These are phyloP conservation scores for Parthenolecanium corni DNA, from an alignment of 2,888 invertebrate genomes.

Conservation along the genomic window DNA sequence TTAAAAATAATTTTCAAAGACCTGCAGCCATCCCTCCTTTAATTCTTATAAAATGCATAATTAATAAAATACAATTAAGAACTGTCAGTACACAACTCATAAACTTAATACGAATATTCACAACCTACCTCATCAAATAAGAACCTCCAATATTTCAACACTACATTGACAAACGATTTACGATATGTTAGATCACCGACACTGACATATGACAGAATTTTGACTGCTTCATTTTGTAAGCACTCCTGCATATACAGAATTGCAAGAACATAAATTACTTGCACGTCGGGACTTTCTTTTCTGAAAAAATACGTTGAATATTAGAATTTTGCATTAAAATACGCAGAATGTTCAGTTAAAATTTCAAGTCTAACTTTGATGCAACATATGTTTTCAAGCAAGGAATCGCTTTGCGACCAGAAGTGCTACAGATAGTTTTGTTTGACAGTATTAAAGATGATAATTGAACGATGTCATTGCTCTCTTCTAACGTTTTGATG, in stretches of 20 bases:
- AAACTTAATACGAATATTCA: no score
- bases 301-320: not conserved
- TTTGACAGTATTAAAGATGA: conserved; percentile 2
- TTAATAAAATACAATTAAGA: no score
- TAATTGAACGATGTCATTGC: conserved; percentile 4
- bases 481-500: conserved; percentile 10
- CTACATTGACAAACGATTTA: not conserved
- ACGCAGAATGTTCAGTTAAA: not conserved
- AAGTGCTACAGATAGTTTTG: conserved; percentile 7
- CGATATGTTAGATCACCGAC: not conserved
- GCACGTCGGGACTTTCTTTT: not conserved
- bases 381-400: conserved; percentile 6
- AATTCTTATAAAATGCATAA: no score
- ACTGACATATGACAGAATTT: not conserved
- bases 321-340: not conserved
- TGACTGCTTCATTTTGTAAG: conserved; percentile 1
- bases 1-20: no score
- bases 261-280: not conserved
- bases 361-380: not conserved
- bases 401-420: not conserved
- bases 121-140: conserved; percentile 15
- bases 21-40: no score
- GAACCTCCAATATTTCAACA: conserved; percentile 9
- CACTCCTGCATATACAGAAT: conserved; percentile 6
- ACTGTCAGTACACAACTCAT: no score